Evolutionary conservation across 2,113 vertebrate species (phyloP).

Genomic region (Melanotaenia duboulayi): DNA sequence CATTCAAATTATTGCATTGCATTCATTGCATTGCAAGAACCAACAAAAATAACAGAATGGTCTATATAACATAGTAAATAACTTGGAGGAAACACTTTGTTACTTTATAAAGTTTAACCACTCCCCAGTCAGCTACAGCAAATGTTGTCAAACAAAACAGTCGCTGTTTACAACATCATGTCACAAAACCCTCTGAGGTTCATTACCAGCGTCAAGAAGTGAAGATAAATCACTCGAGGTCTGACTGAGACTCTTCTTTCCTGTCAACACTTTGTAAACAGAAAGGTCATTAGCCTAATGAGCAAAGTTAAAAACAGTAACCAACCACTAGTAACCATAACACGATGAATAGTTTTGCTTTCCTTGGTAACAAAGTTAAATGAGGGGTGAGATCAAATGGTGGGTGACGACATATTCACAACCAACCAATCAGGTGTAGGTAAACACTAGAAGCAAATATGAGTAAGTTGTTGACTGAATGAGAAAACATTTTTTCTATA

Average conservation of each 20-base stretch:
- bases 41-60: too few relatives aligned
- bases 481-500: too few relatives aligned
- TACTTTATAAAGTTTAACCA: background rate
- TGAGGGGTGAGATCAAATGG: background rate
- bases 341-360: slow-evolving; percentile 19
- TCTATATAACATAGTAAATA: too few relatives aligned
- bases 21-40: too few relatives aligned
- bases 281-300: slow-evolving; percentile 76
- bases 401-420: background rate
- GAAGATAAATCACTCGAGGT: slow-evolving; percentile 51
- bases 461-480: background rate
- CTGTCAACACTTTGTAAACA: slow-evolving; percentile 59
- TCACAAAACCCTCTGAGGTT: slow-evolving; percentile 57
- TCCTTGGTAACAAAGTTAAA: slow-evolving; percentile 40
- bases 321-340: slow-evolving; percentile 31
- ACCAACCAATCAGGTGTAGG: background rate
- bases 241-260: slow-evolving; percentile 21
- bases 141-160: slow-evolving; percentile 34
- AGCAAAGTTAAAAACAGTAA: slow-evolving; percentile 59
- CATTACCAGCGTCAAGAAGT: slow-evolving; percentile 52
- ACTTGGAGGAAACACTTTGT: background rate
- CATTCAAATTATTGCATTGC: too few relatives aligned
- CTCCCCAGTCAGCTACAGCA: slow-evolving; percentile 4
- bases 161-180: slow-evolving; percentile 52
- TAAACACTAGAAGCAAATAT: background rate